These are phyloP conservation scores for Heliconius nattereri DNA, from an alignment of 1,140 invertebrate genomes.

Conservation along the genomic window DNA sequence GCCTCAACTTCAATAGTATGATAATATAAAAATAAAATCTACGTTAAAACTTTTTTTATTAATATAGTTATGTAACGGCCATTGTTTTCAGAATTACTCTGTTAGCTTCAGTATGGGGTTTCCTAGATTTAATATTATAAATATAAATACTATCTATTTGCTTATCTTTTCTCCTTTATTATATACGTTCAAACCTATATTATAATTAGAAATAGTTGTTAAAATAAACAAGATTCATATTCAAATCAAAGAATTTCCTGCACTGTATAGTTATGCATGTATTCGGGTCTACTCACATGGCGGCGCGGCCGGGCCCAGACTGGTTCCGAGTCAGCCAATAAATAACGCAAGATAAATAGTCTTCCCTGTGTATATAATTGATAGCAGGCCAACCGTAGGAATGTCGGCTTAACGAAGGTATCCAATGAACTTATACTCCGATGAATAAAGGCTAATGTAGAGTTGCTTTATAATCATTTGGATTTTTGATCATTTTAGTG, in stretches of 20 bases:
- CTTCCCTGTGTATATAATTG: slow-evolving; percentile 73
- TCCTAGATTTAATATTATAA: neutral
- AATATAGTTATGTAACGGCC: neutral
- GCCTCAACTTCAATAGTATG: slow-evolving; percentile 61
- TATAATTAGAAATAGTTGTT: slow-evolving; percentile 2
- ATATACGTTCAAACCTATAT: slow-evolving; percentile 13
- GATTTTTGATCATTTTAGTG: neutral
- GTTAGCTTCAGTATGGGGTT: neutral
- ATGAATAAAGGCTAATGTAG: neutral
- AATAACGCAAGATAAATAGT: slow-evolving; percentile 79
- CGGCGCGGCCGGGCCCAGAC: slow-evolving; percentile 52
- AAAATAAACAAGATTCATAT: slow-evolving; percentile 13
- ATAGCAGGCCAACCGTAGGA: slow-evolving; percentile 69
- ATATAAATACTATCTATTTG: neutral
- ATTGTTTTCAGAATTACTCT: neutral
- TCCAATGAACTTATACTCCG: neutral
- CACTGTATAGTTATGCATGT: neutral
- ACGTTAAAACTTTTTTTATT: neutral
- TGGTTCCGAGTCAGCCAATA: slow-evolving; percentile 74
- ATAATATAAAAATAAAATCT: slow-evolving; percentile 25
- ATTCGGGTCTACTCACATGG: slow-evolving; percentile 38
- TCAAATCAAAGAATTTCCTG: neutral
- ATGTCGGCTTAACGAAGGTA: slow-evolving; percentile 49
- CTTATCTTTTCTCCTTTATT: neutral
- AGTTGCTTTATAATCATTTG: neutral